Percentiles rank a stretch among this genome's conserved stretches.
Conservation (phyloP, 2,888 invertebrate genomes). For the Caenorhabditis wallacei region DNA sequence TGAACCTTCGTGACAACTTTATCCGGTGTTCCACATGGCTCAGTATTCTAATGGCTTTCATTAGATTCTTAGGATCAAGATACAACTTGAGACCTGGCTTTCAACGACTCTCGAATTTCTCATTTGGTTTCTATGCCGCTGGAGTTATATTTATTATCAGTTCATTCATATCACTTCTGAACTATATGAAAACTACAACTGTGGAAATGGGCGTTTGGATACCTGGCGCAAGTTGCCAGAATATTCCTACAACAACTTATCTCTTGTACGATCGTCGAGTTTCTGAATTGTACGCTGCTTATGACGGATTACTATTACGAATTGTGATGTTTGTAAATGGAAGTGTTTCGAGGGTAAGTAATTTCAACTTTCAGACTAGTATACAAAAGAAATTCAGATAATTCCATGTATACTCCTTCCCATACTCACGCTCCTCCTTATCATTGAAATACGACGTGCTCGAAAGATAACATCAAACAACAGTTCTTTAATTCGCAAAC, state of each 20-base stretch:
- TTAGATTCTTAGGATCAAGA: not conserved
- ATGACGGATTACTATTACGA: not conserved
- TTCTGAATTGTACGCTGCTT: not conserved
- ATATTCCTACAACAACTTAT: too few species aligned
- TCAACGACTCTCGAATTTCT: not conserved
- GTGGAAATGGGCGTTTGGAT: not conserved
- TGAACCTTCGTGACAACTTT: not conserved
- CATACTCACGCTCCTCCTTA: not conserved
- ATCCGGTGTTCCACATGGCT: conserved; percentile 22
- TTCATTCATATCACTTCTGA: not conserved
- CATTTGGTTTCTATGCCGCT: not conserved
- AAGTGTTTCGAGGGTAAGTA: not conserved
- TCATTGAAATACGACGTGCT: not conserved
- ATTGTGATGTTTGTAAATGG: not conserved
- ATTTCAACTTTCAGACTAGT: not conserved
- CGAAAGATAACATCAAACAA: not conserved
- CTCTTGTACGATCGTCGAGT: not conserved
- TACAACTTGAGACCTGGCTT: not conserved
- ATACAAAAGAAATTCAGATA: not conserved
- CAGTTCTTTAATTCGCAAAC: too few species aligned
- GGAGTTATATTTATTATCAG: not conserved
- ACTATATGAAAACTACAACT: not conserved
- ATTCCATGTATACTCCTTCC: conserved; percentile 16
- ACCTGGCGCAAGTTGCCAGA: too few species aligned
- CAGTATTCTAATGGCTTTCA: conserved; percentile 9